Evolutionary conservation across 2,113 vertebrate species (phyloP).

Genomic region (Leiothrix lutea): DNA sequence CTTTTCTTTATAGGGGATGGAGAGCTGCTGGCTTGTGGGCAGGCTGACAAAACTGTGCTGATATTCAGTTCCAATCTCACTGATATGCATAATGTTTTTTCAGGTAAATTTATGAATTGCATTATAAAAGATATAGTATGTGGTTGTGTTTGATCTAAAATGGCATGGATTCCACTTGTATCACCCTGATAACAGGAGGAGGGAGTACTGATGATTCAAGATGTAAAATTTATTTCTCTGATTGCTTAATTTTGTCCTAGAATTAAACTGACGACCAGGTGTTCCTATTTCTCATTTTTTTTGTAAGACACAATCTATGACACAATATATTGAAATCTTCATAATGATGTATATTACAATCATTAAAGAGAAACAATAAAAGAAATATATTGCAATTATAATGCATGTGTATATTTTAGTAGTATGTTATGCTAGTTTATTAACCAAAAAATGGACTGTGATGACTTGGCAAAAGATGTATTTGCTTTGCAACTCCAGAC

Average conservation of each 20-base stretch:
- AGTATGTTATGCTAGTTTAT: neutral
- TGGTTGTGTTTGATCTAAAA: neutral
- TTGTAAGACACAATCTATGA: neutral
- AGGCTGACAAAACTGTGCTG: constrained; percentile 78
- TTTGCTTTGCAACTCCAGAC: neutral
- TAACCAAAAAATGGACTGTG: neutral
- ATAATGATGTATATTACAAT: neutral
- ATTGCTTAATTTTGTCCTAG: neutral
- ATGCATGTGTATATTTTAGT: neutral
- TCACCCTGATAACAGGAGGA: neutral
- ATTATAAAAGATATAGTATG: neutral
- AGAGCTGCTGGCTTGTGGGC: constrained; percentile 82
- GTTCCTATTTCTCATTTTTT: neutral
- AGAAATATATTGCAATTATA: neutral
- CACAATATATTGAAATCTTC: neutral
- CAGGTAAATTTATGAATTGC: constrained; percentile 73
- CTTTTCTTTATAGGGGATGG: constrained; percentile 79
- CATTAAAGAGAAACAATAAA: neutral
- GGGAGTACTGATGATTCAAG: neutral
- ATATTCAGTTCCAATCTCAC: constrained; percentile 76
- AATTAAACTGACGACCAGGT: neutral
- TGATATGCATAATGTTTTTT: constrained; percentile 69
- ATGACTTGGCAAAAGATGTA: neutral
- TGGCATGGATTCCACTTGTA: neutral
- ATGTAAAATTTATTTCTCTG: neutral